These are phyloP conservation scores for Lypha dubia DNA, from an alignment of 2,888 invertebrate genomes.

Conservation along the genomic window DNA sequence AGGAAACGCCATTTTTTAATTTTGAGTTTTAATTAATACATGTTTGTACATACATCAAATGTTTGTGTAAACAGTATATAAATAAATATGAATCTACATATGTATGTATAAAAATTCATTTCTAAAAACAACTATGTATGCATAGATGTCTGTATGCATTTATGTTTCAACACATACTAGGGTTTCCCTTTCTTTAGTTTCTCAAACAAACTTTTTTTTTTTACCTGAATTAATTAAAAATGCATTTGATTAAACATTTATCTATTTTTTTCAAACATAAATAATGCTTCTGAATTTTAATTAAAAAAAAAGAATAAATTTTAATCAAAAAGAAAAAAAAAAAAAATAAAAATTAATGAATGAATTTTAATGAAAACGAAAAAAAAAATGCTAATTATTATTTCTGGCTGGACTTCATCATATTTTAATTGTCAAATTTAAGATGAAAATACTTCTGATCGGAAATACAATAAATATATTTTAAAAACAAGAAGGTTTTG, in stretches of 20 bases:
- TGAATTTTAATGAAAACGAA: too few relatives aligned
- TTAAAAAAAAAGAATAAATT: neutral
- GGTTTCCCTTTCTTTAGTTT: constrained; percentile 35
- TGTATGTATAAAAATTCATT: constrained; percentile 11
- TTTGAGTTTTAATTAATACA: constrained; percentile 29
- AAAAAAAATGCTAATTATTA: too few relatives aligned
- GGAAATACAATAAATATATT: neutral
- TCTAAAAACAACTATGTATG: neutral
- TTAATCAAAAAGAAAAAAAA: neutral
- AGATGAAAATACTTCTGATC: neutral
- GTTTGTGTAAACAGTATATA: constrained; percentile 21
- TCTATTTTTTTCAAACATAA: neutral
- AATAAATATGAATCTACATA: too few relatives aligned
- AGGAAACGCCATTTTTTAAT: constrained; percentile 55
- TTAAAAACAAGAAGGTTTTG: neutral
- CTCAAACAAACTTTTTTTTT: constrained; percentile 7
- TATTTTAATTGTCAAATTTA: neutral
- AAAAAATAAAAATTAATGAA: too few relatives aligned
- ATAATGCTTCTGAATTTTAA: neutral
- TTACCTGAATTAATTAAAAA: constrained; percentile 17
- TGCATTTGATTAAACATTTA: constrained; percentile 1
- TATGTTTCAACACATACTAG: constrained; percentile 18
- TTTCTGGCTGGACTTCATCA: too few relatives aligned
- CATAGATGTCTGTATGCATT: neutral
- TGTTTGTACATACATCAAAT: constrained; percentile 1